Percentiles rank a stretch among this genome's conserved stretches.
These are phyloP conservation scores for Edolisoma coerulescens DNA, from an alignment of 2,113 vertebrate genomes.

Conservation along the genomic window DNA sequence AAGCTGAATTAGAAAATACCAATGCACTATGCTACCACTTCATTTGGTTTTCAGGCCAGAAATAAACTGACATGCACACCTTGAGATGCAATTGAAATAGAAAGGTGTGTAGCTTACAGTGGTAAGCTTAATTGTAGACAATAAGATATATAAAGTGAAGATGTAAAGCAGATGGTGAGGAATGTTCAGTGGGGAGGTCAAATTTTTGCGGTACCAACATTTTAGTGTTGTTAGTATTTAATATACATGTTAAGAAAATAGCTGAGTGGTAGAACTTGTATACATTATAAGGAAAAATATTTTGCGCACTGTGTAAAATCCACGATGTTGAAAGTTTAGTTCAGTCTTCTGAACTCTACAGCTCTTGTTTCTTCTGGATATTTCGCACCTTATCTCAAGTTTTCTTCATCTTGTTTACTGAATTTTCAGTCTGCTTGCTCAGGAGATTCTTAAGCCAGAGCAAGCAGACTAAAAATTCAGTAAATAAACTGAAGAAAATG, in stretches of 20 bases:
- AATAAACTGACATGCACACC: background rate
- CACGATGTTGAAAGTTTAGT: background rate
- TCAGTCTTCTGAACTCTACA: background rate
- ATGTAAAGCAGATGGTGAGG: background rate
- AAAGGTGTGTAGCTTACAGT: background rate
- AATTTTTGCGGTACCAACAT: background rate
- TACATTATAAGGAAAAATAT: background rate
- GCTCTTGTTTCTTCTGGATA: conserved; percentile 38
- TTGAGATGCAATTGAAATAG: background rate
- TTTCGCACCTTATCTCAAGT: conserved; percentile 39
- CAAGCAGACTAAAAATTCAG: conserved; percentile 29
- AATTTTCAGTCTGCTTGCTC: conserved; percentile 57
- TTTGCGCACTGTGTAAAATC: conserved; percentile 2
- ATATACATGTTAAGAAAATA: background rate
- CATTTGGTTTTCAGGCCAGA: background rate
- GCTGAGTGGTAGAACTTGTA: background rate
- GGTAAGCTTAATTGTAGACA: background rate
- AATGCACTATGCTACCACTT: background rate
- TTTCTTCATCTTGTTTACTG: conserved; percentile 54
- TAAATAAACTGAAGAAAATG: conserved; percentile 43
- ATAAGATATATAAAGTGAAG: background rate
- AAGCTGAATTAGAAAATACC: background rate
- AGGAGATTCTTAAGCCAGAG: conserved; percentile 53
- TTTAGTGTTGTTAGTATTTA: background rate
- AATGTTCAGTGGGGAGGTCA: background rate